A percentile compares a stretch with the other conserved stretches of the same genome.
Conservation (phyloP, 2,113 vertebrate genomes). For the Asarcornis scutulata region DNA sequence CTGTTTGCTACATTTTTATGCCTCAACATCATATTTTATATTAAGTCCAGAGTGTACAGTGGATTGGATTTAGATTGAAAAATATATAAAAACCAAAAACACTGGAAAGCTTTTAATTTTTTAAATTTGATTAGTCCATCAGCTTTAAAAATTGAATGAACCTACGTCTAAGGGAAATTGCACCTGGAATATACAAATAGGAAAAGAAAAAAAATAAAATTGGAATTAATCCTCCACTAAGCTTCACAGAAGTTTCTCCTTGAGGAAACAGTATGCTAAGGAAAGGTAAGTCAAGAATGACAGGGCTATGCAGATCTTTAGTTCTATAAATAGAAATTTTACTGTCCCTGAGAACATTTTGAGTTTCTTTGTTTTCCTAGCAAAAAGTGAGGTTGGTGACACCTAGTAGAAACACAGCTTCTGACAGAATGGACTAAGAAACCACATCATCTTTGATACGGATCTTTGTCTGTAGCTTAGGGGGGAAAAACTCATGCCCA, state of each 20-base stretch:
- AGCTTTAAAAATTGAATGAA: conserved; percentile 7
- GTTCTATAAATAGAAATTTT: neutral
- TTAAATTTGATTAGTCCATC: neutral
- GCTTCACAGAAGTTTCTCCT: neutral
- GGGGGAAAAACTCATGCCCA: neutral
- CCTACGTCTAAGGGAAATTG: conserved; percentile 23
- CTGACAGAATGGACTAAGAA: neutral
- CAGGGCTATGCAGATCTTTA: neutral
- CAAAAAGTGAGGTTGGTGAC: neutral
- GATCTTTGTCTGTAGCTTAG: neutral
- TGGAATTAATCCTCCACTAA: neutral
- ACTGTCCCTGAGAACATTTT: neutral
- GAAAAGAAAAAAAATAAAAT: neutral
- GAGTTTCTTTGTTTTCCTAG: neutral
- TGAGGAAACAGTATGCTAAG: neutral
- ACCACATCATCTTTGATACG: neutral
- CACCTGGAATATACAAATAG: neutral
- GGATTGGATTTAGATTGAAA: conserved; percentile 11
- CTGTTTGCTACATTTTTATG: conserved; percentile 22
- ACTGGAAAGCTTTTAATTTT: neutral
- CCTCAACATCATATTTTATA: conserved; percentile 35
- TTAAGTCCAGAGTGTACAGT: conserved; percentile 32
- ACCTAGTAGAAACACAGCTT: neutral
- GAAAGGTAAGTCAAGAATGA: neutral
- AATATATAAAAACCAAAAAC: neutral